phyloP scores from a whole-genome alignment of 2,888 invertebrate genomes.

The Andrena camellia region DNA sequence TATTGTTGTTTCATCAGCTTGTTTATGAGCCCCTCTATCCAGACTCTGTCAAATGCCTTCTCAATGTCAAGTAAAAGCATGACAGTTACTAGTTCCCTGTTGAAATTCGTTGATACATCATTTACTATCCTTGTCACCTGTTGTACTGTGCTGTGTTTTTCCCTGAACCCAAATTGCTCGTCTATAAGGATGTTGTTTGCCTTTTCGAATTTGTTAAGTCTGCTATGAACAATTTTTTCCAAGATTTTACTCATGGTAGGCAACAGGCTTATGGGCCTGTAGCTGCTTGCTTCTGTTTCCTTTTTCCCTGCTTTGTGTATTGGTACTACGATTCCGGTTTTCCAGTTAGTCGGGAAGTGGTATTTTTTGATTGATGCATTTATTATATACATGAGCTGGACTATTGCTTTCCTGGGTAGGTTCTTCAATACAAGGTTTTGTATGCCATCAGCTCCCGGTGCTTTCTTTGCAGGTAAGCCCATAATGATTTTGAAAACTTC shows the following conservation, averaged over 20 bases:
- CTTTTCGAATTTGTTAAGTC: slow-evolving; percentile 48
- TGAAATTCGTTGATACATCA: slow-evolving; percentile 67
- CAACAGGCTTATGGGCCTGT: slow-evolving; percentile 57
- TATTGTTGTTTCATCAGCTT: no score
- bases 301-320: slow-evolving; percentile 46
- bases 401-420: slow-evolving; percentile 9
- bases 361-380: slow-evolving; percentile 32
- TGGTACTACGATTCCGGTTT: slow-evolving; percentile 34
- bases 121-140: slow-evolving; percentile 73
- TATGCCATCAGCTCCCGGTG: slow-evolving; percentile 54
- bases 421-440: slow-evolving; percentile 61
- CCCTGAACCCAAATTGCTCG: slow-evolving; percentile 76
- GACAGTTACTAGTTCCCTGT: slow-evolving; percentile 66
- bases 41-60: slow-evolving; percentile 2
- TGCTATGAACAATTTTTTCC: slow-evolving; percentile 64
- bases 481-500: no score
- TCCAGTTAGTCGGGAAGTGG: slow-evolving; percentile 37
- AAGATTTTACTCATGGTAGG: slow-evolving; percentile 50
- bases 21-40: no score
- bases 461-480: slow-evolving; percentile 33
- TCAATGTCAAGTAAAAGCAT: no score
- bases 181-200: slow-evolving; percentile 52
- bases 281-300: slow-evolving; percentile 27
- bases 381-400: slow-evolving; percentile 38
- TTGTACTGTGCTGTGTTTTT: slow-evolving; percentile 70